phyloP scores from a whole-genome alignment of 2,797 vertebrate genomes.

The Morus bassanus region DNA sequence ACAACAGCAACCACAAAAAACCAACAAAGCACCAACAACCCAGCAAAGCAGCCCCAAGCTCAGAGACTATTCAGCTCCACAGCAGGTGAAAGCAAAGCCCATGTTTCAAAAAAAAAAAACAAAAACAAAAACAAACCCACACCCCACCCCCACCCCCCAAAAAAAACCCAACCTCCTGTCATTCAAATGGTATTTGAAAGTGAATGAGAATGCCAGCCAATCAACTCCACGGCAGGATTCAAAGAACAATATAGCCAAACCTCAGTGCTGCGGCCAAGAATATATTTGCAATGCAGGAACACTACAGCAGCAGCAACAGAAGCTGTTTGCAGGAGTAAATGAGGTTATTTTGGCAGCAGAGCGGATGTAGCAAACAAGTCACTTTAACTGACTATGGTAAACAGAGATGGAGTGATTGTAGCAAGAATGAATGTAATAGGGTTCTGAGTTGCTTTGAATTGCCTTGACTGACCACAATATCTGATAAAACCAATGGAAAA shows the following conservation, averaged over 20 bases:
- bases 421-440: conserved; percentile 72
- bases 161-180: not conserved
- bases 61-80: conserved; percentile 7
- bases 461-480: conserved; percentile 83
- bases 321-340: conserved; percentile 70
- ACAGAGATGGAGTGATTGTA: conserved; percentile 87
- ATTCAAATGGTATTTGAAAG: conserved; percentile 33
- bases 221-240: conserved; percentile 9
- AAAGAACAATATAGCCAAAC: conserved; percentile 54
- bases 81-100: conserved; percentile 47
- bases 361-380: conserved; percentile 82
- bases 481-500: conserved; percentile 92
- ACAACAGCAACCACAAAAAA: not conserved
- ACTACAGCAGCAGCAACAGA: conserved; percentile 25
- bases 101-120: not conserved
- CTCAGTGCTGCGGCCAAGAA: conserved; percentile 53
- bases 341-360: conserved; percentile 83
- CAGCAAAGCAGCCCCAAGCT: conserved; percentile 2
- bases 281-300: conserved; percentile 42
- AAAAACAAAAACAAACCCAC: not conserved
- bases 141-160: too few relatives aligned
- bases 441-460: conserved; percentile 81
- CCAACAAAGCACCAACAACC: not conserved
- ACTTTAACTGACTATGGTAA: conserved; percentile 88
- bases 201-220: conserved; percentile 61